Percentiles rank a stretch among this genome's conserved stretches.
phyloP scores from a whole-genome alignment of 2,797 vertebrate genomes.

The Artibeus jamaicensis region DNA sequence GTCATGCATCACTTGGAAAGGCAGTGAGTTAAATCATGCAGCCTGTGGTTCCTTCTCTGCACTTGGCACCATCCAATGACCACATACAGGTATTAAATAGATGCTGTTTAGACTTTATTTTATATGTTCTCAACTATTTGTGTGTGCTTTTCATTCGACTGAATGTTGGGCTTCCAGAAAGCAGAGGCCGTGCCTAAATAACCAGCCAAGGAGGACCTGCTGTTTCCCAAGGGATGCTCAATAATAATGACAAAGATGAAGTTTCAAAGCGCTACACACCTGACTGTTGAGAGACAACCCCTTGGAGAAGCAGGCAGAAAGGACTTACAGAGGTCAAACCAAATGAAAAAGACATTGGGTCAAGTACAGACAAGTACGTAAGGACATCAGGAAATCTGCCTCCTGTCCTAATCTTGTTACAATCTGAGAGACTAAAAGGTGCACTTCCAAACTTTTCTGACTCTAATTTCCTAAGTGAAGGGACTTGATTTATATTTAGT shows the following conservation, averaged over 20 bases:
- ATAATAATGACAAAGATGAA: neutral
- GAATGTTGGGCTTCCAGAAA: neutral
- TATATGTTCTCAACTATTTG: neutral
- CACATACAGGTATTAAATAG: neutral
- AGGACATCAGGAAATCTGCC: neutral
- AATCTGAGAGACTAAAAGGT: neutral
- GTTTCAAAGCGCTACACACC: neutral
- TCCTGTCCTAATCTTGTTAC: neutral
- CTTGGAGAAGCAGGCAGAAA: neutral
- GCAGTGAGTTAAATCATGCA: neutral
- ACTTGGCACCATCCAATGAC: neutral
- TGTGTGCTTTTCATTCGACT: neutral
- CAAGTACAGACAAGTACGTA: neutral
- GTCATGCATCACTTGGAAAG: neutral
- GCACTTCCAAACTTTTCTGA: neutral
- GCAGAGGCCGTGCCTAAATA: neutral
- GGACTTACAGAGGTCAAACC: neutral
- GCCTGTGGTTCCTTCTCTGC: neutral
- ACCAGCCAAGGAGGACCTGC: neutral
- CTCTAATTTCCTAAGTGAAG: neutral
- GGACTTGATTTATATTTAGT: neutral
- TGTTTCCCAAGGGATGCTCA: neutral
- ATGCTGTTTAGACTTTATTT: neutral
- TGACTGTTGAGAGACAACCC: neutral
- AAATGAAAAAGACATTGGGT: neutral